Evolutionary conservation across 2,797 vertebrate species (phyloP), one percentile per base, ranked within the genome.

Genomic region (Sebastes taczanowskii): DNA sequence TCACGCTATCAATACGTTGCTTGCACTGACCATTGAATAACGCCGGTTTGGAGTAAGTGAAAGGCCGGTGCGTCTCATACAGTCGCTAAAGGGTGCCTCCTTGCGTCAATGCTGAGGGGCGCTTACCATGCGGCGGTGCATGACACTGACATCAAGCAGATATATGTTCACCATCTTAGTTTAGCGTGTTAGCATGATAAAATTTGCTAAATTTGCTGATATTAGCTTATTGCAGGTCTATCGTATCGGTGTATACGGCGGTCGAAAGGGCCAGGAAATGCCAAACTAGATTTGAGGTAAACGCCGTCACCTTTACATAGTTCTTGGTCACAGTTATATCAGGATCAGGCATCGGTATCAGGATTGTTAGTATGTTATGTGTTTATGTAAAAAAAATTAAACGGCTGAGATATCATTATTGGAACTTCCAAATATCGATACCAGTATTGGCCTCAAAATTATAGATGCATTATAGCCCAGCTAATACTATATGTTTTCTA

Each of bases 31-130:
- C 38, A 42, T 42, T 16, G 38, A 16, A 42, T 42, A 42, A 42
- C 14, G 38, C 38, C 14, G 3, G 14, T 42, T 42, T 42, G 38
- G 38, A 42, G 38, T 42, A 42, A 42, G 38, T 42, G 38, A 2
- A 42, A 42, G 35, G 1, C 0, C 0, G 0, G 35, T 38, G 35
- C 13, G 1, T 38, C 13, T 2, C 35, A 38, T 38, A 14, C 35
- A 38, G 35, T 38, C 35, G 5, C 35, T 6, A 38, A 38, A 14
- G 35, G 35, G 35, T 14, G 11, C 35, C 35, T 38, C 35, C 13
- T 1, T 38, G 35, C 13, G 2, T 5, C 35, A 6, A 2, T 38
- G 35, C 35, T 38, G 35, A 38, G 35, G 35, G 35, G 35, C 2
- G 35, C 35, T 1, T 35, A 35, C 35, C 35, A 14, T 2, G 11